phyloP scores from a whole-genome alignment of 2,113 vertebrate genomes.

The Microtus montanus region DNA sequence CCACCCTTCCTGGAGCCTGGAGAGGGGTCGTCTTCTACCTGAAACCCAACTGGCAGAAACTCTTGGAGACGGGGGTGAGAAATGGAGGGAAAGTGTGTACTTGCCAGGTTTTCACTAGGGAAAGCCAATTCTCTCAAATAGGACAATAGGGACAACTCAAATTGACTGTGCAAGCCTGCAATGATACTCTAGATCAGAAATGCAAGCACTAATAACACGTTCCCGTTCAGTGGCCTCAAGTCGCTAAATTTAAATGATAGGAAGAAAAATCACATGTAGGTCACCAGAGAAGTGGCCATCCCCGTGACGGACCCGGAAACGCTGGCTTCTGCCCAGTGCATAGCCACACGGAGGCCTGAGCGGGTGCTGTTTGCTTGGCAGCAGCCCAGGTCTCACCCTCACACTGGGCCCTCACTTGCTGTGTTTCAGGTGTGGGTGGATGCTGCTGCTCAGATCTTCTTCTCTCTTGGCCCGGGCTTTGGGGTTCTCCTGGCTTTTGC shows the following conservation, averaged over 20 bases:
- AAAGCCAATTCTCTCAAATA: background rate
- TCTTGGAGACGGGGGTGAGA: constrained; percentile 93
- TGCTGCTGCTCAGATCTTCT: constrained; percentile 98
- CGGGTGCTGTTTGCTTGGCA: fast-evolving
- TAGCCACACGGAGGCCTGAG: fast-evolving
- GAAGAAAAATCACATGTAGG: background rate
- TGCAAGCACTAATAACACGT: background rate
- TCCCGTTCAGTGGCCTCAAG: no score
- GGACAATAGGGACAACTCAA: background rate
- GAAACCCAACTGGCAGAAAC: constrained; percentile 95
- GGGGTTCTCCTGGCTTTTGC: constrained; percentile 97
- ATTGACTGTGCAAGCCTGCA: background rate
- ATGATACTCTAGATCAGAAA: background rate
- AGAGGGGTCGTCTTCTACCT: constrained; percentile 96
- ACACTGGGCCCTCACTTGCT: constrained; percentile 22
- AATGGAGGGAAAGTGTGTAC: background rate
- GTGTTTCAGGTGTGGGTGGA: constrained; percentile 96
- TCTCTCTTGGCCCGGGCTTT: constrained; percentile 98
- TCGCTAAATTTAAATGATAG: background rate
- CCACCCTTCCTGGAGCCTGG: constrained; percentile 97
- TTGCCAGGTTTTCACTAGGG: background rate
- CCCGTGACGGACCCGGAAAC: background rate
- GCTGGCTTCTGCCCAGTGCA: background rate
- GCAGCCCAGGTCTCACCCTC: fast-evolving
- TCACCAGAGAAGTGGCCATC: background rate